Base-by-base conservation (phyloP, 2,888 invertebrate genomes). In the Eupithecia abbreviata region DNA sequence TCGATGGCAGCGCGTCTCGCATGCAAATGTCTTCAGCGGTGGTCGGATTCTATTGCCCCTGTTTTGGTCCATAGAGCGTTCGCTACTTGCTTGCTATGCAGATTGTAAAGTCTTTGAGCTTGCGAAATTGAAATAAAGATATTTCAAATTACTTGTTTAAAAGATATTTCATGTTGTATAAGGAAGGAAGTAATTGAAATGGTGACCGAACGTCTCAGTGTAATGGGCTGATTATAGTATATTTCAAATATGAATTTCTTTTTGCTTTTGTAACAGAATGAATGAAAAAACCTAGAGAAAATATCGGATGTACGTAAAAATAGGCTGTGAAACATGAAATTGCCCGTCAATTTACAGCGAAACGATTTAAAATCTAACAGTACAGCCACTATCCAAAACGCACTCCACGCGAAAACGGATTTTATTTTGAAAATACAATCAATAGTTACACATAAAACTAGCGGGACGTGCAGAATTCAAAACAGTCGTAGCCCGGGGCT, bases 401-500 rank as follows among this genome's bases (percentile, higher is more conserved):
- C 15, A 70, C 47, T 73, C 67, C 55, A n/a, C 49, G 62, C 67
- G 74, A 78, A 78, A 76, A 47, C 55, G 47, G 76, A 79, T 80
- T 82, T 79, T 79, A 80, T 80, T 79, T 80, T 73, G 72, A 71
- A 77, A 79, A 78, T 80, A 74, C 80, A 77, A 77, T 79, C 76
- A 80, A 79, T 80, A 79, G 81, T 79, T 77, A 77, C 74, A 79
- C 75, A 77, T 79, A 71, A 76, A 78, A 76, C 77, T 75, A 81
- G 72, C 65, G 70, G 74, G 72, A 70, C 76, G 70, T 47, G 71
- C 75, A 74, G 79, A 77, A 76, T 79, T 77, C 68, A 49, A 73
- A 79, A 79, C 74, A 79, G 79, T 67, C 66, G 62, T 65, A 9
- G 78, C 68, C 68, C 68, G 47, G 49, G 75, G 73, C 76, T 51